A percentile compares a stretch with the other conserved stretches of the same genome.
These are phyloP conservation scores for Gymnoscopelus microlampas DNA, from an alignment of 2,797 vertebrate genomes.

Conservation along the genomic window DNA sequence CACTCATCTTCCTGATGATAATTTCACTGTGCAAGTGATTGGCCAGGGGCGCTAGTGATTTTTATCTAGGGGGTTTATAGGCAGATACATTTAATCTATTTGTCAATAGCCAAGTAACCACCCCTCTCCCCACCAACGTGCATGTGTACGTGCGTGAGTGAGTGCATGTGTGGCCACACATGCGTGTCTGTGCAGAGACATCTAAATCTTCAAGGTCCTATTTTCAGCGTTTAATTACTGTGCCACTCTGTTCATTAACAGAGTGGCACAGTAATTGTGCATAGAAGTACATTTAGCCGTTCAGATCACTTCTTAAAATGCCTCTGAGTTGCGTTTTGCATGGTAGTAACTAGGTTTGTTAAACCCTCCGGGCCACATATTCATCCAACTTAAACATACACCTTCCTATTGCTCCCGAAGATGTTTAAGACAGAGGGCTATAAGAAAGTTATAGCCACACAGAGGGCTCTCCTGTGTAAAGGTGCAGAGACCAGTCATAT, in stretches of 20 bases:
- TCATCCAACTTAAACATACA: constrained; percentile 41
- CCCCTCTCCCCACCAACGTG: not conserved
- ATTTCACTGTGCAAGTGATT: constrained; percentile 57
- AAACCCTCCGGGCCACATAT: constrained; percentile 23
- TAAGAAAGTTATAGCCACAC: constrained; percentile 32
- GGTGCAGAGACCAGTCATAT: constrained; percentile 41
- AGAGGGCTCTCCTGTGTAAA: constrained; percentile 22
- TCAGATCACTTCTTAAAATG: constrained; percentile 15
- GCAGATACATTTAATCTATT: constrained; percentile 72
- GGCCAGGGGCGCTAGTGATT: constrained; percentile 54
- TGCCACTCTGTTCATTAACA: not conserved
- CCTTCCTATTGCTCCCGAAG: constrained; percentile 23
- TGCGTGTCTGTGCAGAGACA: constrained; percentile 54
- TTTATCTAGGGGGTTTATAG: constrained; percentile 65
- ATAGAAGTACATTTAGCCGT: constrained; percentile 17
- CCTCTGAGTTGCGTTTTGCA: constrained; percentile 14
- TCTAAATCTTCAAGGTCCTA: constrained; percentile 47
- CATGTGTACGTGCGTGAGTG: no score
- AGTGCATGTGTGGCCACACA: no score
- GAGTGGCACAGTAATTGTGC: constrained; percentile 11
- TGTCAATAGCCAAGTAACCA: constrained; percentile 61
- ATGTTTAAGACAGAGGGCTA: constrained; percentile 49
- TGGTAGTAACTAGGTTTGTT: not conserved
- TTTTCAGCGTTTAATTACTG: constrained; percentile 35
- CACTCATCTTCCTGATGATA: constrained; percentile 67